Evolutionary conservation across 1,140 invertebrate genomes (phyloP).

Genomic region (Helicoverpa armigera): DNA sequence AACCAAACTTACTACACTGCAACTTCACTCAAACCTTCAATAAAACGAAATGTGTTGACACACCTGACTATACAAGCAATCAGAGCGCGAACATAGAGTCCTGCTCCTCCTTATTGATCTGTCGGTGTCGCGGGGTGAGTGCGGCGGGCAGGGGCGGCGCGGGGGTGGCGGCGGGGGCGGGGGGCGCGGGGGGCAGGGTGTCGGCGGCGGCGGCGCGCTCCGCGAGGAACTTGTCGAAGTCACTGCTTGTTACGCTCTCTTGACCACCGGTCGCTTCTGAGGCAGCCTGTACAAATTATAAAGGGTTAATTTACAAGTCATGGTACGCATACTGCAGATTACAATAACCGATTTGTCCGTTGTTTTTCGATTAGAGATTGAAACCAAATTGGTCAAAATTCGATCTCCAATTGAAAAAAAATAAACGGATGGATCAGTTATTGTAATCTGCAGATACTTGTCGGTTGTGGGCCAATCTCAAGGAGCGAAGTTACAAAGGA

Average conservation of each 20-base stretch:
- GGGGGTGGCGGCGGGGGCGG: conserved; percentile 92
- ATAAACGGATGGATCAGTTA: no score
- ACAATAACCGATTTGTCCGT: no score
- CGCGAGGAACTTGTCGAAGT: conserved; percentile 97
- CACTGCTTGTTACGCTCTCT: conserved; percentile 94
- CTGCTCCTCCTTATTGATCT: conserved; percentile 81
- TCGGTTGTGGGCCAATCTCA: no score
- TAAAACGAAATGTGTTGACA: neutral
- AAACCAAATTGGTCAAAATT: no score
- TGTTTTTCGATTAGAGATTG: no score
- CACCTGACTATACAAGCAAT: conserved; percentile 46
- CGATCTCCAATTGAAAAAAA: no score
- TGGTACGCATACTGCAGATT: no score
- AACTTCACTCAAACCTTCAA: no score
- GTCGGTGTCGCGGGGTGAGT: conserved; percentile 67
- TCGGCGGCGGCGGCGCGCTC: conserved; percentile 95
- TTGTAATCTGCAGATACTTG: no score
- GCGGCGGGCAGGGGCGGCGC: conserved; percentile 51
- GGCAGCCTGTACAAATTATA: conserved; percentile 62
- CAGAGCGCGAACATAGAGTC: conserved; percentile 84
- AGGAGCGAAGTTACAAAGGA: no score
- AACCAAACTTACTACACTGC: no score
- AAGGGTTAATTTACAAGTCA: no score
- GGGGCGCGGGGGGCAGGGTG: conserved; percentile 84
- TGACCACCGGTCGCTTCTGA: conserved; percentile 81